These are phyloP conservation scores for Eledone cirrhosa DNA, from an alignment of 2,888 invertebrate genomes.

Conservation along the genomic window DNA sequence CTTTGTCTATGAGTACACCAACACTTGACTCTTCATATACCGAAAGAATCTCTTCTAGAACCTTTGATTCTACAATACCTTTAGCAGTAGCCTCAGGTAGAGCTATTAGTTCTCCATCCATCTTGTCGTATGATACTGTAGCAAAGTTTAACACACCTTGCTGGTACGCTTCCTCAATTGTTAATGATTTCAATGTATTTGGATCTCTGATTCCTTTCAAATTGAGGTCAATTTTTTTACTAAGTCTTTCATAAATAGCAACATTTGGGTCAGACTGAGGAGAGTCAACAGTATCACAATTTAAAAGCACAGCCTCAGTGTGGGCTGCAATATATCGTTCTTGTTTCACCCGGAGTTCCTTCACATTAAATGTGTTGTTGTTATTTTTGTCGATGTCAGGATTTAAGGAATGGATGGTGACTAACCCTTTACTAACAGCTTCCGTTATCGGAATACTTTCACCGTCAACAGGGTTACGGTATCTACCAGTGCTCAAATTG, in stretches of 20 bases:
- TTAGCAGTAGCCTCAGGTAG: conserved; percentile 55
- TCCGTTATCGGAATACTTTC: conserved; percentile 56
- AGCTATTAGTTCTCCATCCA: conserved; percentile 48
- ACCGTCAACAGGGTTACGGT: conserved; percentile 56
- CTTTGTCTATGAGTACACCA: conserved; percentile 56
- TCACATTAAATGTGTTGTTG: conserved; percentile 48
- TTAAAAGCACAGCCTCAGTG: conserved; percentile 40
- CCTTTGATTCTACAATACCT: conserved; percentile 52
- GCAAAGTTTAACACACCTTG: conserved; percentile 56
- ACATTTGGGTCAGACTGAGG: conserved; percentile 45
- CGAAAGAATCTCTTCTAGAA: conserved; percentile 53
- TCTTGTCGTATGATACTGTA: conserved; percentile 48
- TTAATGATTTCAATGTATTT: conserved; percentile 48
- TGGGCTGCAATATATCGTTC: conserved; percentile 50
- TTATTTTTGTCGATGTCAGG: conserved; percentile 37
- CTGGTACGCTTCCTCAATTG: conserved; percentile 58
- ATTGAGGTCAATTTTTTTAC: conserved; percentile 49
- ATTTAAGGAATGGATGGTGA: conserved; percentile 49
- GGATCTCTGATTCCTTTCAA: conserved; percentile 51
- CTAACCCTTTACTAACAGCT: conserved; percentile 55
- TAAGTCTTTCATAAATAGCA: conserved; percentile 48
- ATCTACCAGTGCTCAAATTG: conserved; percentile 55
- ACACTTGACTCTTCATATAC: conserved; percentile 54
- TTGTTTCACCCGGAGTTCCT: conserved; percentile 57
- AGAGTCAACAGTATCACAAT: conserved; percentile 43